Conservation (phyloP, 2,888 invertebrate genomes). For the Galeopsomyia nigrocyanea region DNA sequence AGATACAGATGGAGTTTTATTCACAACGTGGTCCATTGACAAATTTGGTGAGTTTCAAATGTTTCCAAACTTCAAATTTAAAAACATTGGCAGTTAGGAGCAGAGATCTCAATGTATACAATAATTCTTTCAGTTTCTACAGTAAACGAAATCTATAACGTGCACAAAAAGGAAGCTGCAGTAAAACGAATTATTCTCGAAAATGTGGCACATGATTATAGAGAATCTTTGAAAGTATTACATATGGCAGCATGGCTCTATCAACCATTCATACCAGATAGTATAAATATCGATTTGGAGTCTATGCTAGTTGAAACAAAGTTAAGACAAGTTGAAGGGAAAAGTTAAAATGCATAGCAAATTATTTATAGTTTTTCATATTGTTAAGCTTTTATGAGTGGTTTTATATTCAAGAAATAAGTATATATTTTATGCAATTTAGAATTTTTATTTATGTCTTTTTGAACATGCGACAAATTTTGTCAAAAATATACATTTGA, state of each 20-base stretch:
- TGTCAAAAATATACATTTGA: constrained; percentile 39
- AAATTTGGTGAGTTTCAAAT: constrained; percentile 58
- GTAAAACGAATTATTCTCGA: constrained; percentile 64
- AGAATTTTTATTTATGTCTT: constrained; percentile 23
- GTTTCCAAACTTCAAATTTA: no score
- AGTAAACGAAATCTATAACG: constrained; percentile 54
- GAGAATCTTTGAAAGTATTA: constrained; percentile 65
- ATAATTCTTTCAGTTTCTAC: constrained; percentile 49
- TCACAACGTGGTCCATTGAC: constrained; percentile 59
- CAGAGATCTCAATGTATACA: not conserved
- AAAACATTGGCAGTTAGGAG: no score
- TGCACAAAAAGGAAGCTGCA: constrained; percentile 63
- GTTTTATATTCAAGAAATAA: not conserved
- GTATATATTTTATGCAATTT: constrained; percentile 27
- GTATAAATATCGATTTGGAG: constrained; percentile 54
- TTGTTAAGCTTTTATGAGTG: not conserved
- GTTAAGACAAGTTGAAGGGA: constrained; percentile 52
- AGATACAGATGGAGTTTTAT: constrained; percentile 54
- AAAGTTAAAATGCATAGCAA: constrained; percentile 34
- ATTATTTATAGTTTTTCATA: constrained; percentile 4
- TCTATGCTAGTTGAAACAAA: constrained; percentile 62
- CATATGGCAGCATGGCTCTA: constrained; percentile 68
- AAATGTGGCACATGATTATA: constrained; percentile 65
- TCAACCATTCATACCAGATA: constrained; percentile 64
- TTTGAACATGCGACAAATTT: constrained; percentile 29